Conservation (phyloP, 1,140 invertebrate genomes). For the Drosophila kanapiae region DNA sequence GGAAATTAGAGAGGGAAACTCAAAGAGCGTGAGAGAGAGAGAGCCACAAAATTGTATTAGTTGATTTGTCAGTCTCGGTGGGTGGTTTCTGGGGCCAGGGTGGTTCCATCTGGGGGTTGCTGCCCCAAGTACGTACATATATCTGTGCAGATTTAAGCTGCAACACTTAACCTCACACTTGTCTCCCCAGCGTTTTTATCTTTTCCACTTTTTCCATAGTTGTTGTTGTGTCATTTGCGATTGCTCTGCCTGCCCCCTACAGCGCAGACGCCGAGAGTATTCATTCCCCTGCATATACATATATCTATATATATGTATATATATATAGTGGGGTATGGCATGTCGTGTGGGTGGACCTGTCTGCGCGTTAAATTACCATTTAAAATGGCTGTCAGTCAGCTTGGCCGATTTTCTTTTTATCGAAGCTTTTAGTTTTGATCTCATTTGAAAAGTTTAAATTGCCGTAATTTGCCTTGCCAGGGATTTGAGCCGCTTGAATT, state of each 20-base stretch:
- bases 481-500: slow-evolving; percentile 31
- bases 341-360: slow-evolving; percentile 27
- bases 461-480: slow-evolving; percentile 64
- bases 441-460: slow-evolving; percentile 82
- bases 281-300: not conserved
- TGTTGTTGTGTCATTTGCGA: slow-evolving; percentile 40
- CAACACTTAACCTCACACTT: slow-evolving; percentile 82
- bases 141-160: slow-evolving; percentile 73
- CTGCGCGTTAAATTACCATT: slow-evolving; percentile 78
- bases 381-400: slow-evolving; percentile 84
- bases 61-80: slow-evolving; percentile 55
- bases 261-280: slow-evolving; percentile 75
- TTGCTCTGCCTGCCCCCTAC: slow-evolving; percentile 38
- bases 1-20: slow-evolving; percentile 32
- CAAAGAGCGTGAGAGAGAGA: slow-evolving; percentile 5
- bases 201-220: slow-evolving; percentile 28
- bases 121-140: slow-evolving; percentile 47
- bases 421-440: slow-evolving; percentile 81
- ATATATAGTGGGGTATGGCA: slow-evolving; percentile 7
- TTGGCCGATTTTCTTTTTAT: slow-evolving; percentile 77
- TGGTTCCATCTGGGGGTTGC: slow-evolving; percentile 57
- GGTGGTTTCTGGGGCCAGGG: slow-evolving; percentile 5
- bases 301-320: not conserved
- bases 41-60: slow-evolving; percentile 61
- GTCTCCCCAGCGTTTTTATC: slow-evolving; percentile 52